Percentiles rank a stretch among this genome's conserved stretches.
phyloP scores from a whole-genome alignment of 2,113 vertebrate species.

The Corythornis cristatus region DNA sequence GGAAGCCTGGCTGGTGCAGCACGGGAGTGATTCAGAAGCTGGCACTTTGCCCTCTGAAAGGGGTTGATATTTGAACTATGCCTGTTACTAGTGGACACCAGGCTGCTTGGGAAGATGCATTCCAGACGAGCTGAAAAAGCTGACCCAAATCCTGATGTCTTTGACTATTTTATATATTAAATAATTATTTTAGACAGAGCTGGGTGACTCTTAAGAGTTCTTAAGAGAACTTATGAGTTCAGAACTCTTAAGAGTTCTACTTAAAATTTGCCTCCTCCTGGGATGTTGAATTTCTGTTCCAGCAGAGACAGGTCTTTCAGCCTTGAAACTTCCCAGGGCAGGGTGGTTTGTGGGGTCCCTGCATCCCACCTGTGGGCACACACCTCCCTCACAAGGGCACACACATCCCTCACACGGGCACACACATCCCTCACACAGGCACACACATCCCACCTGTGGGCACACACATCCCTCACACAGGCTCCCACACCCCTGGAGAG shows the following conservation, averaged over 20 bases:
- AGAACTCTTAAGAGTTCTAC: neutral
- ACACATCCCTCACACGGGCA: fast-evolving
- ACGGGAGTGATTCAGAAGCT: fast-evolving
- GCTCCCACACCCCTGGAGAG: fast-evolving
- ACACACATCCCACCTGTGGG: fast-evolving
- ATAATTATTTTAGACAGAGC: neutral
- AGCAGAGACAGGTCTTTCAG: neutral
- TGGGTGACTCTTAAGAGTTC: neutral
- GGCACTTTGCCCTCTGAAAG: neutral
- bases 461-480: fast-evolving
- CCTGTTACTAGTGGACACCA: neutral
- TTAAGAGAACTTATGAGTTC: too few species aligned
- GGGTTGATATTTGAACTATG: fast-evolving
- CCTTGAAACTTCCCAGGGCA: neutral
- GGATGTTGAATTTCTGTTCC: neutral
- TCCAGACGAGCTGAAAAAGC: neutral
- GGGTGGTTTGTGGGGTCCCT: fast-evolving
- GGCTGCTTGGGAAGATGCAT: neutral
- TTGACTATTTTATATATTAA: neutral
- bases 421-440: fast-evolving
- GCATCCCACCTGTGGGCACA: fast-evolving
- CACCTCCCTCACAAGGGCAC: fast-evolving
- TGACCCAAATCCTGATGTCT: neutral
- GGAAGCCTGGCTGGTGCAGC: fast-evolving
- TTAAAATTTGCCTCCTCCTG: neutral